A percentile compares a stretch with the other conserved stretches of the same genome.
phyloP scores from a whole-genome alignment of 2,113 vertebrate genomes.

The Chloroceryle aenea region DNA sequence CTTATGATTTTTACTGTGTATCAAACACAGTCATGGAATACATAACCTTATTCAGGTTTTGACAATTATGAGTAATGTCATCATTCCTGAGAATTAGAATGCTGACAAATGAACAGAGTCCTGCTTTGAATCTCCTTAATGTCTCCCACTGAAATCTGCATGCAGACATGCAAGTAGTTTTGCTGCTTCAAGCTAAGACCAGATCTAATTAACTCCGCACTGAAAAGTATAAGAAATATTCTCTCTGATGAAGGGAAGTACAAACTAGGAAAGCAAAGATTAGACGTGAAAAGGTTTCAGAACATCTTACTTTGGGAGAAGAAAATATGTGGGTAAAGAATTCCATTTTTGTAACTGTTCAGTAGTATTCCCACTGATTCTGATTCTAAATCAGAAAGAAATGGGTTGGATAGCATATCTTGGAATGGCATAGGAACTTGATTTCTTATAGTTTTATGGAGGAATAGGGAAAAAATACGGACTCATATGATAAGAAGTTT shows the following conservation, averaged over 20 bases:
- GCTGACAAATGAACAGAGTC: neutral
- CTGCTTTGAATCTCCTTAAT: neutral
- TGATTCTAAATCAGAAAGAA: neutral
- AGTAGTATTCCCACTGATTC: neutral
- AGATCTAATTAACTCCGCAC: neutral
- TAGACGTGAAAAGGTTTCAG: neutral
- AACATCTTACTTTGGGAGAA: neutral
- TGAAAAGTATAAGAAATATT: neutral
- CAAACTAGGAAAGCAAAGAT: neutral
- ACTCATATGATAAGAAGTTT: neutral
- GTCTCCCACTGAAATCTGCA: neutral
- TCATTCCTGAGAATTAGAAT: neutral
- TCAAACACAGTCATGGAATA: neutral
- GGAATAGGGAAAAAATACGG: neutral
- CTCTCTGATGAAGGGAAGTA: neutral
- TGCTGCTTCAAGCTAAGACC: neutral
- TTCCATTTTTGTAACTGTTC: neutral
- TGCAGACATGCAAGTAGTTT: neutral
- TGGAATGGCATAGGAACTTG: neutral
- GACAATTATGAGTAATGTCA: neutral
- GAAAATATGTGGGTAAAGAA: neutral
- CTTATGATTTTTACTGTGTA: neutral
- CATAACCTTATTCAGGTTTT: neutral
- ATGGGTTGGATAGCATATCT: neutral
- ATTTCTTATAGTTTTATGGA: neutral